Base-by-base conservation (phyloP, 1,140 invertebrate genomes). In the Tetragonula clypearis region DNA sequence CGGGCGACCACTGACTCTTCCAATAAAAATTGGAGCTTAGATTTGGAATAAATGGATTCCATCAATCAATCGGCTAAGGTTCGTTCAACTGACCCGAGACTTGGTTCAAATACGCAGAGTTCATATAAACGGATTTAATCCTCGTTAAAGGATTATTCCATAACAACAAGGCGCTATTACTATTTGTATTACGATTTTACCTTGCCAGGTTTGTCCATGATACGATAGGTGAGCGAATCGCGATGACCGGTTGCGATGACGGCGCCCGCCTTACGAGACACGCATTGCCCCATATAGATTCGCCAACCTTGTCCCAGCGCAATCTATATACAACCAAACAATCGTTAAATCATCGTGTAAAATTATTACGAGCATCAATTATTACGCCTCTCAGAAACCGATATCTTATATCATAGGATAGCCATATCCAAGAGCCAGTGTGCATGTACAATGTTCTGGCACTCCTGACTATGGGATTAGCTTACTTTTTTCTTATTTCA, bases 261-360 rank as follows among this genome's bases (percentile, higher is more conserved):
- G 92, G 94, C 94, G 91, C 93, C 93, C 93, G 94, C 94, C 93
- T 95, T 95, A 95, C 93, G 93, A 92, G 94, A 95, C 91, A 95
- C 94, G 94, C 94, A 95, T 95, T 95, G 94, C 94, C 94, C 94
- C 94, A 95, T 95, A 94, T 94, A 95, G 94, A 94, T 93, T 79
- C 79, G 73, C 92, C 92, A 92, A 94, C 92, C 90, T 93, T 86
- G 87, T 91, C 87, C 90, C 90, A 92, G 79, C 90, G 88, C 89
- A 85, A 74, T n/a, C 84, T 85, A 23, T 74, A 68, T n/a, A n/a
- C 30, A 60, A 30, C 8, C 14, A 73, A 80, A 79, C 6, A 85
- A 69, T 58, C 17, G 1, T 68, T 62, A 77, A 58, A 65, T 58
- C 56, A n/a, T 56, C 4, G 41, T 56, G 8, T 17, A 60, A 8